Conservation (phyloP, 2,797 vertebrate species). For the Arctocebus calabarensis region DNA sequence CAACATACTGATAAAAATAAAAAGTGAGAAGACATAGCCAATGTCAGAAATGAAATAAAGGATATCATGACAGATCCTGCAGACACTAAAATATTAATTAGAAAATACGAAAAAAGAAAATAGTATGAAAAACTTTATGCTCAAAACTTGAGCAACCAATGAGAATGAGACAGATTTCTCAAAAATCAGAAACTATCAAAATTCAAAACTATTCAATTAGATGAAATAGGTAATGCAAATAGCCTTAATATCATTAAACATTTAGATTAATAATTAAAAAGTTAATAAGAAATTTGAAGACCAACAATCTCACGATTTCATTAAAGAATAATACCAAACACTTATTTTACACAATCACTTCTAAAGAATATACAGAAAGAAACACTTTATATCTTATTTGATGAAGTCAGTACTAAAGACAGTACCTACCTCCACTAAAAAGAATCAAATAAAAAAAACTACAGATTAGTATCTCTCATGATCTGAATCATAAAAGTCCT, state of each 20-base stretch:
- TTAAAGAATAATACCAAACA: background rate
- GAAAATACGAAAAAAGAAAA: background rate
- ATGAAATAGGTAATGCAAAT: background rate
- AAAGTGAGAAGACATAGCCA: background rate
- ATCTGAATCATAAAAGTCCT: background rate
- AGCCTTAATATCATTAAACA: background rate
- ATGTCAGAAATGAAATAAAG: background rate
- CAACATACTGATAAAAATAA: background rate
- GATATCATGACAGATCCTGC: background rate
- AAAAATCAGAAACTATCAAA: background rate
- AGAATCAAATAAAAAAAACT: background rate
- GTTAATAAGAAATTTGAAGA: background rate
- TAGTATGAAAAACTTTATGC: background rate
- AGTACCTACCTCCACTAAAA: no score
- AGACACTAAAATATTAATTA: background rate
- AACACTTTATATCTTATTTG: background rate
- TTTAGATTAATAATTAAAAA: background rate
- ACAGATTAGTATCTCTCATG: background rate
- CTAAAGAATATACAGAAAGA: background rate
- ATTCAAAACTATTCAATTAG: background rate
- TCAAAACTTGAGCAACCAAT: background rate
- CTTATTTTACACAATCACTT: background rate
- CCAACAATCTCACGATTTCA: background rate
- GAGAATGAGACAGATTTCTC: background rate
- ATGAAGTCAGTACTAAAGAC: background rate